Evolutionary conservation across 2,113 vertebrate species (phyloP).

Genomic region (Lepus timidus): DNA sequence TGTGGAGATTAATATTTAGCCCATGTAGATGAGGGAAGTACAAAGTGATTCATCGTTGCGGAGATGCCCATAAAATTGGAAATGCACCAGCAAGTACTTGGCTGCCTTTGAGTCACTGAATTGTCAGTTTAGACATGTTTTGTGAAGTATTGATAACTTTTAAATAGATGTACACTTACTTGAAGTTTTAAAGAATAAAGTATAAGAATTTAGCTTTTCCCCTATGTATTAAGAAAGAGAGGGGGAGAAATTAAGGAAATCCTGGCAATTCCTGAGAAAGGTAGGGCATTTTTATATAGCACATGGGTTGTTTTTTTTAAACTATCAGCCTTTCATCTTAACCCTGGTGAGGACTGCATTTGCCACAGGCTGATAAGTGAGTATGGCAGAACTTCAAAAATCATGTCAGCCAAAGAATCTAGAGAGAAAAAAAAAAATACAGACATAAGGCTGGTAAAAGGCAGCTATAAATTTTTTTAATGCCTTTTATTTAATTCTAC

Average conservation of each 20-base stretch:
- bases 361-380: slow-evolving; percentile 80
- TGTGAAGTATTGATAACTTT: neutral
- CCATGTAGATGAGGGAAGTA: neutral
- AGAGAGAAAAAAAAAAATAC: slow-evolving; percentile 53
- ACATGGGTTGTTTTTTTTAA: slow-evolving; percentile 59
- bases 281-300: slow-evolving; percentile 71
- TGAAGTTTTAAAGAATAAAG: neutral
- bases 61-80: slow-evolving; percentile 42
- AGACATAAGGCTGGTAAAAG: slow-evolving; percentile 80
- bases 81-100: neutral
- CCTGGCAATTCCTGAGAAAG: slow-evolving; percentile 65
- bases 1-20: slow-evolving; percentile 32
- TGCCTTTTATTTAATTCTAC: slow-evolving; percentile 77
- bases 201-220: slow-evolving; percentile 11
- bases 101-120: neutral
- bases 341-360: slow-evolving; percentile 63
- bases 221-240: neutral
- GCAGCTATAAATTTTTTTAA: slow-evolving; percentile 79
- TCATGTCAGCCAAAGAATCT: slow-evolving; percentile 81
- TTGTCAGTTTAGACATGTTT: neutral
- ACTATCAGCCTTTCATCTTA: slow-evolving; percentile 76
- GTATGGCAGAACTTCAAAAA: slow-evolving; percentile 82
- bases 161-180: slow-evolving; percentile 4
- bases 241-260: slow-evolving; percentile 21
- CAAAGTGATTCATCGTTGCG: slow-evolving; percentile 46